Evolutionary conservation across 2,888 invertebrate species (phyloP).

Genomic region (Apamea anceps): DNA sequence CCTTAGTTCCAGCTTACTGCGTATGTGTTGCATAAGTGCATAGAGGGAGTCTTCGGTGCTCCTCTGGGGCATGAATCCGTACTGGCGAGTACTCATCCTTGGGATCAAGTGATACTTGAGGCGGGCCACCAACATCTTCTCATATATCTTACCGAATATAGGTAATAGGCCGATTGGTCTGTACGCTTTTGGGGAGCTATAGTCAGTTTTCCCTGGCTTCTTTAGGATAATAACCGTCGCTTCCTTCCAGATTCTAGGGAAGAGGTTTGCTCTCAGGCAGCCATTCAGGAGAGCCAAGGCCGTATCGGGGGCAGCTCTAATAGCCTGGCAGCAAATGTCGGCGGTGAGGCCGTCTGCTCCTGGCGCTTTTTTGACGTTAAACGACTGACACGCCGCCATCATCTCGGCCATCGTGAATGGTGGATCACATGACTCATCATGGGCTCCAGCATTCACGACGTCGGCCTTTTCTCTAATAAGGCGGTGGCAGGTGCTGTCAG

Average conservation of each 20-base stretch:
- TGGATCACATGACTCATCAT: conserved; percentile 29
- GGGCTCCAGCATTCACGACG: neutral
- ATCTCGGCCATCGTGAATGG: conserved; percentile 44
- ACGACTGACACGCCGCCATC: neutral
- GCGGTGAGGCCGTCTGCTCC: conserved; percentile 14
- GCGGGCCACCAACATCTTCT: conserved; percentile 32
- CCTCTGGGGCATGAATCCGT: too few species aligned
- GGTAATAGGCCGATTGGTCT: conserved; percentile 26
- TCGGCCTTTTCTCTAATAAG: neutral
- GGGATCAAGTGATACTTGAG: neutral
- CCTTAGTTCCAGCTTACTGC: neutral
- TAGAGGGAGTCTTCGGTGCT: neutral
- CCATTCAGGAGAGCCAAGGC: neutral
- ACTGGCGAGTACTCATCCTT: too few species aligned
- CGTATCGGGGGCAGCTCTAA: neutral
- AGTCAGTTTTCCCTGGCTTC: conserved; percentile 11
- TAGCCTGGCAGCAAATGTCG: neutral
- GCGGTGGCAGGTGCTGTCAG: neutral
- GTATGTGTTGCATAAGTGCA: neutral
- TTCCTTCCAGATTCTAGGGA: conserved; percentile 31
- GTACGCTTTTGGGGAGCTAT: conserved; percentile 6
- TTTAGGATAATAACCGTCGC: neutral
- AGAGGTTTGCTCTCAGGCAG: neutral
- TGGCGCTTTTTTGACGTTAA: conserved; percentile 40
- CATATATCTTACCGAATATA: neutral